Percentiles rank a stretch among this genome's conserved stretches.
Conservation (phyloP, 2,888 invertebrate genomes). For the Anthophora plumipes region DNA sequence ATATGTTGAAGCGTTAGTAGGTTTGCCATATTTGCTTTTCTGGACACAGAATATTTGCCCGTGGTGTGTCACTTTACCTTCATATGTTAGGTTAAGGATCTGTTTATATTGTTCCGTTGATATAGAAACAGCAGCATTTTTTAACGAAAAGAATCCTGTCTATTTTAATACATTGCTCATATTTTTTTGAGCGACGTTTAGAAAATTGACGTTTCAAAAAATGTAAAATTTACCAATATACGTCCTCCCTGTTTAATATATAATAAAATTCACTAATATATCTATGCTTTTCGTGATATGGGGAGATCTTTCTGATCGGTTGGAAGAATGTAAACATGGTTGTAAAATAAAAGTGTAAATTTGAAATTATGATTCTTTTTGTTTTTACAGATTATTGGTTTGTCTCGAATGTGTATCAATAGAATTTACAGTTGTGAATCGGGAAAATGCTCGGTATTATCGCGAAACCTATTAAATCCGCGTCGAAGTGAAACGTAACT, state of each 20-base stretch:
- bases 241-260: no score
- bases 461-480: conserved; percentile 44
- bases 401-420: neutral
- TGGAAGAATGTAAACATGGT: no score
- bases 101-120: conserved; percentile 6
- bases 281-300: no score
- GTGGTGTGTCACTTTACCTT: neutral
- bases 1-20: neutral
- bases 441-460: conserved; percentile 1
- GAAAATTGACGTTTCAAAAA: no score
- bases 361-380: neutral
- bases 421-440: neutral
- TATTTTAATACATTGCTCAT: no score
- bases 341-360: no score
- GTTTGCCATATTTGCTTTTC: neutral
- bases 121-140: neutral
- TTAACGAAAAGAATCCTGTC: neutral
- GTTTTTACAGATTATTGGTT: neutral
- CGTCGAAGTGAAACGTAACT: conserved; percentile 36
- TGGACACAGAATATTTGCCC: conserved; percentile 1
- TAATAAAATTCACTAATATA: no score
- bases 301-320: no score
- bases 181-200: no score
- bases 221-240: no score
- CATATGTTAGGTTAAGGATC: neutral